Evolutionary conservation across 2,113 vertebrate species (phyloP).

Genomic region (Phaethornis superciliosus): DNA sequence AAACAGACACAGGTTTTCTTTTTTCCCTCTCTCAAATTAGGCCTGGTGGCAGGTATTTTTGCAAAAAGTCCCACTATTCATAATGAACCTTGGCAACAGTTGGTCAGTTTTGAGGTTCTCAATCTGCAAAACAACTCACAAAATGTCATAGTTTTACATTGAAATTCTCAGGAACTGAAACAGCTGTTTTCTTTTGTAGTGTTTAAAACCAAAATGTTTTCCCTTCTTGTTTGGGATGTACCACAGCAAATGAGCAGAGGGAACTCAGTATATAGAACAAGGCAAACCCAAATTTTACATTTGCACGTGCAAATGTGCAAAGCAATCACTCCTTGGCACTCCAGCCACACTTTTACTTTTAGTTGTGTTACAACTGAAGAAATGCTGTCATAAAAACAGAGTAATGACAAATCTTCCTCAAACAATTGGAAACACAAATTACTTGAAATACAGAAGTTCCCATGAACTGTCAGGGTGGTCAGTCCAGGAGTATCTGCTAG

Average conservation of each 20-base stretch:
- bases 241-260: neutral
- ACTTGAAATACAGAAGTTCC: neutral
- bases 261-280: neutral
- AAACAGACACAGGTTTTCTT: neutral
- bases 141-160: neutral
- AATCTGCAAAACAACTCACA: neutral
- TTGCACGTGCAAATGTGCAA: neutral
- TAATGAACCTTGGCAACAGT: neutral
- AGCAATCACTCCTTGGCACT: neutral
- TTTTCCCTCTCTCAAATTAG: neutral
- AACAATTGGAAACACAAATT: neutral
- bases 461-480: neutral
- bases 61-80: rapidly evolving
- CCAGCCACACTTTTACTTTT: neutral
- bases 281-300: neutral
- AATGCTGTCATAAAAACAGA: neutral
- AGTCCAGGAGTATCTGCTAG: neutral
- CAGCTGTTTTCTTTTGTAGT: neutral
- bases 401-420: neutral
- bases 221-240: neutral
- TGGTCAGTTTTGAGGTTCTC: neutral
- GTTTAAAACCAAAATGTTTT: neutral
- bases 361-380: neutral
- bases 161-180: neutral
- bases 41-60: neutral